phyloP scores from a whole-genome alignment of 2,113 vertebrate genomes.

The Neotragus moschatus region DNA sequence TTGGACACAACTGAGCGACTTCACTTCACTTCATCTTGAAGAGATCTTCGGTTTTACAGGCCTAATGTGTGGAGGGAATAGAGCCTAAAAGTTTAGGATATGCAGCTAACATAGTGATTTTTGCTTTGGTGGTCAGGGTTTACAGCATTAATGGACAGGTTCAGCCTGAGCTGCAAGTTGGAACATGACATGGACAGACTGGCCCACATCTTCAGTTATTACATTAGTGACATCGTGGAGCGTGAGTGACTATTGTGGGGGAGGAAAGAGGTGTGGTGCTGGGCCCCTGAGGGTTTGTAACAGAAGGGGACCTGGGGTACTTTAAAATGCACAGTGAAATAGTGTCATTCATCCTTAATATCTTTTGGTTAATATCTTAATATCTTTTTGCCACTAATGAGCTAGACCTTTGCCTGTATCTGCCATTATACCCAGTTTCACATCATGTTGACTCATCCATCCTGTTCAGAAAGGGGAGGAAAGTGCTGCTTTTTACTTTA shows the following conservation, averaged over 20 bases:
- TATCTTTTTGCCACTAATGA: not conserved
- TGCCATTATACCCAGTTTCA: not conserved
- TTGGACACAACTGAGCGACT: not conserved
- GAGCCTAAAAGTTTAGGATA: not conserved
- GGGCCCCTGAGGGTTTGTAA: not conserved
- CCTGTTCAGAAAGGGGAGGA: not conserved
- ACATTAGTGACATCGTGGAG: conserved; percentile 39
- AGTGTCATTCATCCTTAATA: not conserved
- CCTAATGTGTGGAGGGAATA: not conserved
- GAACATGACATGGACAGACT: conserved; percentile 23
- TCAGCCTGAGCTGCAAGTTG: conserved; percentile 5
- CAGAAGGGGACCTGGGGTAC: not conserved
- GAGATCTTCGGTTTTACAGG: not conserved
- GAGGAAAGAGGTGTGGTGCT: not conserved
- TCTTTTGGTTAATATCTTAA: not conserved
- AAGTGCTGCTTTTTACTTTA: not conserved
- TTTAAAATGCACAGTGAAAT: not conserved
- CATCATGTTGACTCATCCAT: not conserved
- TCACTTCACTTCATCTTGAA: not conserved
- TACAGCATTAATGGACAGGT: conserved; percentile 40
- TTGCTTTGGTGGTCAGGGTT: conserved; percentile 24
- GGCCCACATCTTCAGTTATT: conserved; percentile 17
- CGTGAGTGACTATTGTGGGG: not conserved
- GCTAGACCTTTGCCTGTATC: not conserved
- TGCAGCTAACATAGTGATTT: not conserved